Conservation (phyloP, 2,113 vertebrate species). For the Gambusia affinis region DNA sequence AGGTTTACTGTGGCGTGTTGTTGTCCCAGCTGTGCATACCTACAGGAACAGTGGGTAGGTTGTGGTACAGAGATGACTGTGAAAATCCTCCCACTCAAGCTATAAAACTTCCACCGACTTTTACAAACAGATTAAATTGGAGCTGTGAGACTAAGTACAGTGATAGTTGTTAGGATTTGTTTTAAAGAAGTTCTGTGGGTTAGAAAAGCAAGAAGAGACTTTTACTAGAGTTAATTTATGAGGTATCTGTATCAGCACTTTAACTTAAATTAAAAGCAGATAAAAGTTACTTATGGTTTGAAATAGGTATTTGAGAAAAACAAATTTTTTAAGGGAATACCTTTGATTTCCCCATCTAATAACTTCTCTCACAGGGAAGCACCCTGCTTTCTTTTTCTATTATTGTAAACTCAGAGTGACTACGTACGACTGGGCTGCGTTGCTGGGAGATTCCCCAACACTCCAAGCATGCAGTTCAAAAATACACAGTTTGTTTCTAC, state of each 20-base stretch:
- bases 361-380: slow-evolving; percentile 37
- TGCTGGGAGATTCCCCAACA: slow-evolving; percentile 60
- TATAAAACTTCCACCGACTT: slow-evolving; percentile 33
- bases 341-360: slow-evolving; percentile 9
- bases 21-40: slow-evolving; percentile 20
- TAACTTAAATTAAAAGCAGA: neutral
- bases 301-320: neutral
- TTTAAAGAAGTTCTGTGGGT: neutral
- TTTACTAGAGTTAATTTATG: neutral
- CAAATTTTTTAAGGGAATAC: neutral
- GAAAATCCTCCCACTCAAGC: slow-evolving; percentile 40
- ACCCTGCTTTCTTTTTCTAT: slow-evolving; percentile 29
- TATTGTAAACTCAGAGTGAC: neutral
- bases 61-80: slow-evolving; percentile 58
- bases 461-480: slow-evolving; percentile 12
- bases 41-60: slow-evolving; percentile 62
- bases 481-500: slow-evolving; percentile 38
- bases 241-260: neutral
- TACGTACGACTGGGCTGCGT: neutral
- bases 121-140: slow-evolving; percentile 19
- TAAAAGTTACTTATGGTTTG: neutral
- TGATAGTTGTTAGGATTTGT: neutral
- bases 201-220: neutral
- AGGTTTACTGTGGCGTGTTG: slow-evolving; percentile 18
- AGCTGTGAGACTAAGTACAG: neutral